These are phyloP conservation scores for Platycercus adscitus DNA, from an alignment of 2,113 vertebrate species.

Conservation along the genomic window DNA sequence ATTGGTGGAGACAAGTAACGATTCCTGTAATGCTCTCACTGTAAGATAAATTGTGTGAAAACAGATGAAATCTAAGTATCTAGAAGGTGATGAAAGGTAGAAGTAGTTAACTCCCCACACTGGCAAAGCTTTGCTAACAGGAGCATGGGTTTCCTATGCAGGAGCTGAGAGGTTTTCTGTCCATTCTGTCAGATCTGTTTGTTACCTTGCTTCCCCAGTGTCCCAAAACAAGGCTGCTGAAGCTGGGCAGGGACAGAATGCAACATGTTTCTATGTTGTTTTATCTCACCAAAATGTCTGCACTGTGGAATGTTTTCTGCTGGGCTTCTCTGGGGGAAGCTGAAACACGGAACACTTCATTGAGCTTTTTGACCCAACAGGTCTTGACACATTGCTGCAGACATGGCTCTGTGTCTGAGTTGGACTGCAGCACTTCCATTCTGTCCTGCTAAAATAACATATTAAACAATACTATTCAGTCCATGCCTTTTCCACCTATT, in stretches of 20 bases:
- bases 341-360: background rate
- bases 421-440: background rate
- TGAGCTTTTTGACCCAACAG: background rate
- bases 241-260: background rate
- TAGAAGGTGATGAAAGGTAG: background rate
- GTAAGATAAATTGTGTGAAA: background rate
- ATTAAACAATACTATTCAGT: background rate
- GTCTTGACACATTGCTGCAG: conserved; percentile 5
- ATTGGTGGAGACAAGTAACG: background rate
- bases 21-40: background rate
- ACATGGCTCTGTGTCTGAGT: background rate
- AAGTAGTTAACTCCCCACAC: background rate
- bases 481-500: background rate
- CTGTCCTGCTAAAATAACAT: background rate
- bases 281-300: background rate
- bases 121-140: background rate
- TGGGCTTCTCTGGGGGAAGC: background rate
- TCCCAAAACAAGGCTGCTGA: background rate
- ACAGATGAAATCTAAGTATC: background rate
- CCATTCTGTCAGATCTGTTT: background rate
- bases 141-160: background rate
- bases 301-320: background rate
- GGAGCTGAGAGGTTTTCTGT: background rate
- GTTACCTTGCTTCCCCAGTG: background rate
- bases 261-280: background rate